phyloP scores from a whole-genome alignment of 2,797 vertebrate genomes.

The Sphenopsis melanotis region DNA sequence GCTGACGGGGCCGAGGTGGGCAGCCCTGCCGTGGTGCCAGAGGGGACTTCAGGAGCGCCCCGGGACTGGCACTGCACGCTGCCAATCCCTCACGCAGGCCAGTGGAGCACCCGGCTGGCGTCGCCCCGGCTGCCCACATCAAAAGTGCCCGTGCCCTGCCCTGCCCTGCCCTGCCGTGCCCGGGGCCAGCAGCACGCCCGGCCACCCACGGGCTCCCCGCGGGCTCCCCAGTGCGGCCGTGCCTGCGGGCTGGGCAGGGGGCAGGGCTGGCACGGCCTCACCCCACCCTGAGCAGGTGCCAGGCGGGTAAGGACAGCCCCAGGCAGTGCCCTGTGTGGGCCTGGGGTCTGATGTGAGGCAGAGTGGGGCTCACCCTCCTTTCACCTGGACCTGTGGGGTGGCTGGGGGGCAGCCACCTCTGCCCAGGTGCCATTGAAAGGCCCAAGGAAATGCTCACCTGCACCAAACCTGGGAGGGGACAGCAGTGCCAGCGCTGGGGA shows the following conservation, averaged over 20 bases:
- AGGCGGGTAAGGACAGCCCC: neutral
- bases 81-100: neutral
- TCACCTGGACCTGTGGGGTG: neutral
- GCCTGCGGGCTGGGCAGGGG: neutral
- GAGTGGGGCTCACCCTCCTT: neutral
- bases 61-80: fast-evolving
- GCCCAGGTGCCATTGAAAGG: neutral
- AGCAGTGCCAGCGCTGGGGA: neutral
- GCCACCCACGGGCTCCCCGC: neutral
- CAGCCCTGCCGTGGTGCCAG: neutral
- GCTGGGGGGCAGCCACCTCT: neutral
- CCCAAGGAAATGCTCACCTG: fast-evolving
- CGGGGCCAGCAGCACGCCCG: neutral
- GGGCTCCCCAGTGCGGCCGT: fast-evolving
- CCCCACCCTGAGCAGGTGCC: neutral
- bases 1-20: neutral
- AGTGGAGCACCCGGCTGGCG: neutral
- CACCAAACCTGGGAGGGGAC: fast-evolving
- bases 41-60: neutral
- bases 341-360: neutral
- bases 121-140: neutral
- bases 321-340: fast-evolving
- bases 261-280: neutral
- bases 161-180: neutral
- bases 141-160: neutral